A percentile compares a stretch with the other conserved stretches of the same genome.
phyloP scores from a whole-genome alignment of 1,140 invertebrate genomes.

The Camponotus floridanus region DNA sequence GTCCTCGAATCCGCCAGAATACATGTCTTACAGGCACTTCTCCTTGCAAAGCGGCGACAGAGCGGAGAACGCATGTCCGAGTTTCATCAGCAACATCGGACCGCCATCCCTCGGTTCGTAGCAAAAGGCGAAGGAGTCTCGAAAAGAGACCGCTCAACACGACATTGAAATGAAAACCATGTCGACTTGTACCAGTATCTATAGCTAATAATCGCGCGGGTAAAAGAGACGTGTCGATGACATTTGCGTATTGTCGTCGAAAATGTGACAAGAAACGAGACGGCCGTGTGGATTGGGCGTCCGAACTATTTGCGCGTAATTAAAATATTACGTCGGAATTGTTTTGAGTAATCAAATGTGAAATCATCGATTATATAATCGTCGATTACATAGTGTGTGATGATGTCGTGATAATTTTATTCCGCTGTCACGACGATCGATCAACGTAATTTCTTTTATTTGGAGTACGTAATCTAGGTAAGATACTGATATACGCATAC shows the following conservation, averaged over 20 bases:
- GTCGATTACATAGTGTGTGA: neutral
- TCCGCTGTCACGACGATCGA: neutral
- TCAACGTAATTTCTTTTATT: neutral
- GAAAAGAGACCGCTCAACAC: slow-evolving; percentile 72
- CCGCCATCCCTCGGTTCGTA: slow-evolving; percentile 83
- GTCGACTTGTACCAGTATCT: slow-evolving; percentile 78
- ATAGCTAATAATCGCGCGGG: slow-evolving; percentile 68
- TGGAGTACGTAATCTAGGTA: neutral
- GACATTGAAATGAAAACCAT: slow-evolving; percentile 81
- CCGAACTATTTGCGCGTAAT: neutral
- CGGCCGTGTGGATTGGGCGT: neutral
- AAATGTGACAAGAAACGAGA: neutral
- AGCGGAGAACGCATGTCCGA: slow-evolving; percentile 83
- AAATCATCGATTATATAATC: neutral
- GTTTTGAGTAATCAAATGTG: neutral
- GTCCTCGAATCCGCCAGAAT: slow-evolving; percentile 89
- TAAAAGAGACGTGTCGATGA: neutral
- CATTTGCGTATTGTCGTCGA: neutral
- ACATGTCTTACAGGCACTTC: slow-evolving; percentile 91
- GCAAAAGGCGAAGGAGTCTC: slow-evolving; percentile 78
- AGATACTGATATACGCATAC: neutral
- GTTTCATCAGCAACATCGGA: slow-evolving; percentile 84
- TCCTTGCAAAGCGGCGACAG: slow-evolving; percentile 87
- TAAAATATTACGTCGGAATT: too few relatives aligned
- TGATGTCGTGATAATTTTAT: slow-evolving; percentile 21